A percentile compares a stretch with the other conserved stretches of the same genome.
Evolutionary conservation across 2,113 vertebrate species (phyloP).

Genomic region (Cyanoramphus novaezelandiae): DNA sequence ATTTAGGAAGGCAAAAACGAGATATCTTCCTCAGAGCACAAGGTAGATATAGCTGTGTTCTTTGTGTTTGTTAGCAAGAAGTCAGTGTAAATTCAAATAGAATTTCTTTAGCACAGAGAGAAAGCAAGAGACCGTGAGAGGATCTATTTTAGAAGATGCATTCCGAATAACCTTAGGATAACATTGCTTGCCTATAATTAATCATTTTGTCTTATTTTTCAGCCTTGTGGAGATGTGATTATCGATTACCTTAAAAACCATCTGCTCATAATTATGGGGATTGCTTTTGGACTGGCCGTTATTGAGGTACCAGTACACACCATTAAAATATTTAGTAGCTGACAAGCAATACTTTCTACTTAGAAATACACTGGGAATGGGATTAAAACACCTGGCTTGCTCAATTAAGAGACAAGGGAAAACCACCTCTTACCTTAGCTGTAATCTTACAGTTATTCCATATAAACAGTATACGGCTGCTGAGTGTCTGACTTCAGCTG

Average conservation of each 20-base stretch:
- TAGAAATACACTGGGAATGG: neutral
- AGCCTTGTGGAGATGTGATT: slow-evolving; percentile 61
- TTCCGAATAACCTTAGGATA: neutral
- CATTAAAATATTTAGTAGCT: slow-evolving; percentile 6
- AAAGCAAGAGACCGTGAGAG: neutral
- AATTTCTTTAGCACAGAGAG: neutral
- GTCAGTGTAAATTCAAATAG: neutral
- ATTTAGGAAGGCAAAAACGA: neutral
- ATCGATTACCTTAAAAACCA: neutral
- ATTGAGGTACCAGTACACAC: slow-evolving; percentile 72
- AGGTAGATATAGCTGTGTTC: neutral
- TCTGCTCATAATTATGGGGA: slow-evolving; percentile 57
- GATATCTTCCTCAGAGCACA: neutral
- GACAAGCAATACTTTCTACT: neutral
- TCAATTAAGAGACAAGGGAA: neutral
- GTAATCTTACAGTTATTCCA: neutral
- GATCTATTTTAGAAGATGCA: neutral
- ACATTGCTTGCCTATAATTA: neutral
- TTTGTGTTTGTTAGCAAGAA: neutral
- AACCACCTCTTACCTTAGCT: neutral
- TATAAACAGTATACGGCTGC: neutral
- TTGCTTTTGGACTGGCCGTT: slow-evolving; percentile 76
- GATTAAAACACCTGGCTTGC: slow-evolving; percentile 19
- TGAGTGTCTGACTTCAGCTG: neutral
- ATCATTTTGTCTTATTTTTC: slow-evolving; percentile 26